These are phyloP conservation scores for Parnassius glacialis DNA, from an alignment of 2,888 invertebrate species.

Conservation along the genomic window DNA sequence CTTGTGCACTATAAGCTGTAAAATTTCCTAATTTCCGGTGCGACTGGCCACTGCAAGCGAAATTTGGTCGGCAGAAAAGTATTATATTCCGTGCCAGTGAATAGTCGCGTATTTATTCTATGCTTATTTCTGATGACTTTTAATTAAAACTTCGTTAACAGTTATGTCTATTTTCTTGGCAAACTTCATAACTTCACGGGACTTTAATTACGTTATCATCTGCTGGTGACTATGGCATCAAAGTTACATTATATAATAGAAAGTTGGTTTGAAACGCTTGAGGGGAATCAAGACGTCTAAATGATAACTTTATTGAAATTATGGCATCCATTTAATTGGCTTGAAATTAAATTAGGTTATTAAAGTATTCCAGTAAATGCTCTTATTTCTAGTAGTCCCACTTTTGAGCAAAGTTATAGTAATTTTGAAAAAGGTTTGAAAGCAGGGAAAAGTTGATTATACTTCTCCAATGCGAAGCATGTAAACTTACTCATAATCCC, in stretches of 20 bases:
- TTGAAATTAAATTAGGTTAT: neutral
- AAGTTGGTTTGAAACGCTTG: neutral
- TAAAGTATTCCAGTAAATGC: too few relatives aligned
- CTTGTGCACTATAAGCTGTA: too few relatives aligned
- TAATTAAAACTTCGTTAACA: slow-evolving; percentile 18
- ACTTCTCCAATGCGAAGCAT: too few relatives aligned
- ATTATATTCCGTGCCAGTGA: neutral
- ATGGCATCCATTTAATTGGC: slow-evolving; percentile 1
- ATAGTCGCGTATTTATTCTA: neutral
- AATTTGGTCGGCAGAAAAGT: too few relatives aligned
- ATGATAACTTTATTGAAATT: neutral
- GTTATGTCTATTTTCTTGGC: slow-evolving; percentile 17
- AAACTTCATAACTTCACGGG: slow-evolving; percentile 1
- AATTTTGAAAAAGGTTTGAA: too few relatives aligned
- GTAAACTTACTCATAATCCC: too few relatives aligned
- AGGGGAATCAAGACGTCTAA: neutral
- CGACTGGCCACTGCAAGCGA: too few relatives aligned
- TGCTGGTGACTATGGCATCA: slow-evolving; percentile 12
- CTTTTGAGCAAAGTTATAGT: too few relatives aligned
- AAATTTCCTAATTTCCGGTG: too few relatives aligned
- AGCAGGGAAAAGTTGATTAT: too few relatives aligned
- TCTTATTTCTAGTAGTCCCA: too few relatives aligned
- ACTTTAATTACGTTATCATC: slow-evolving; percentile 18
- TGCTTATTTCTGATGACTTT: slow-evolving; percentile 7
- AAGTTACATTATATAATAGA: slow-evolving; percentile 10